Conservation (phyloP, 2,113 vertebrate genomes). For the Upupa epops region DNA sequence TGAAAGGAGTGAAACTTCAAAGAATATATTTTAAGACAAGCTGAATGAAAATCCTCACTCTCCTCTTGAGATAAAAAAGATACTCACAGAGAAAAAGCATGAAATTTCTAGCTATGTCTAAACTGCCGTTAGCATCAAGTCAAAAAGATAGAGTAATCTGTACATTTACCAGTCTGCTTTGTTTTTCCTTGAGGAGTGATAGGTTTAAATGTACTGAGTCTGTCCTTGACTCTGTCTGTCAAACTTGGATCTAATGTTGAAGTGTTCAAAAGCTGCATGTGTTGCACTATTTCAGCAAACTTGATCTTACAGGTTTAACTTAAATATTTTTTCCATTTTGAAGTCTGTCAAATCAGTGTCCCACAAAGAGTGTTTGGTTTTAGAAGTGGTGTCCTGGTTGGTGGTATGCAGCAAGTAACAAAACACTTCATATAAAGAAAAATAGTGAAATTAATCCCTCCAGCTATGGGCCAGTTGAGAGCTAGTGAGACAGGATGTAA, state of each 20-base stretch:
- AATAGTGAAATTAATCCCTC: slow-evolving; percentile 76
- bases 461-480: slow-evolving; percentile 71
- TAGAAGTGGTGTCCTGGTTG: slow-evolving; percentile 61
- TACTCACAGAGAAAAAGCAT: not conserved
- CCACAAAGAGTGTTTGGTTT: slow-evolving; percentile 74
- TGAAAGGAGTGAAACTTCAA: not conserved
- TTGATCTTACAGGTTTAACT: slow-evolving; percentile 79
- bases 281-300: slow-evolving; percentile 68
- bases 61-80: not conserved
- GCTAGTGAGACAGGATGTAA: slow-evolving; percentile 75
- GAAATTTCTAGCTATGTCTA: not conserved
- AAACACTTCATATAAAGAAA: slow-evolving; percentile 78
- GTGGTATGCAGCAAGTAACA: slow-evolving; percentile 75
- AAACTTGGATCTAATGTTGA: slow-evolving; percentile 57
- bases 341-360: slow-evolving; percentile 73
- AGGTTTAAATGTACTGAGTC: not conserved
- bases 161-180: not conserved
- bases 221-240: slow-evolving; percentile 32
- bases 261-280: slow-evolving; percentile 70
- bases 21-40: not conserved
- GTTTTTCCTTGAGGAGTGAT: slow-evolving; percentile 5
- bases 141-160: not conserved
- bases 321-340: slow-evolving; percentile 80
- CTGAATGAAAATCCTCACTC: not conserved
- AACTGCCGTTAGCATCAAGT: not conserved